phyloP scores from a whole-genome alignment of 2,113 vertebrate genomes.

The Illadopsis cleaveri region DNA sequence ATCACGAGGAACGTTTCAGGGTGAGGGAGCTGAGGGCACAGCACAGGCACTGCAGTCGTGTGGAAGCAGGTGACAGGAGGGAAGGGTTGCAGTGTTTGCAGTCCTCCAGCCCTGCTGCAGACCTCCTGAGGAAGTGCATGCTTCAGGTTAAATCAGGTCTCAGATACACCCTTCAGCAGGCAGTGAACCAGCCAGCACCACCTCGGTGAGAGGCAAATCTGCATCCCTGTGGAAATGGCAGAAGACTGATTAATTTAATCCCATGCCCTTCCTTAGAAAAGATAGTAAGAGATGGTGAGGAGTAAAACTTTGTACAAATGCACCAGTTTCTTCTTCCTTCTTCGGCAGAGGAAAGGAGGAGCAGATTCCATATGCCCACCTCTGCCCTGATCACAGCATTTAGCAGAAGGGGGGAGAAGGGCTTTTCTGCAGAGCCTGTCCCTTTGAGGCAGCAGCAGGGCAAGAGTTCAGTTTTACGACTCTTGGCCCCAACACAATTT shows the following conservation, averaged over 20 bases:
- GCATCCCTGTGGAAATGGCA: not conserved
- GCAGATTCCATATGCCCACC: not conserved
- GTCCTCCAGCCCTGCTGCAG: not conserved
- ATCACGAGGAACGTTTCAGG: not conserved
- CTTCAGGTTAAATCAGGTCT: not conserved
- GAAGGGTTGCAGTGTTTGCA: not conserved
- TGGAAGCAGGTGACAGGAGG: not conserved
- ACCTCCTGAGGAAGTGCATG: not conserved
- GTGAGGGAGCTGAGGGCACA: not conserved
- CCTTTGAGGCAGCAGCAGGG: constrained; percentile 64
- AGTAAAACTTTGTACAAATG: not conserved
- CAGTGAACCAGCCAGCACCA: not conserved
- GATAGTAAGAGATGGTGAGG: not conserved
- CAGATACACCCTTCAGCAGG: not conserved
- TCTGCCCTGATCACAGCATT: not conserved
- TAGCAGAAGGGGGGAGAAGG: not conserved
- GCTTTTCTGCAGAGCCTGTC: not conserved
- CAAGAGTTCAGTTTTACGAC: constrained; percentile 62
- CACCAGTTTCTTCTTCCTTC: not conserved
- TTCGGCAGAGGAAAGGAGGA: not conserved
- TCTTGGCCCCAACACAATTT: constrained; percentile 64
- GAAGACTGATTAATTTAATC: not conserved
- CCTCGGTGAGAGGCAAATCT: not conserved
- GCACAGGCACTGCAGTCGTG: not conserved
- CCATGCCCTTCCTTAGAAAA: not conserved